Percentiles rank a stretch among this genome's conserved stretches.
These are phyloP conservation scores for Hemicentrotus pulcherrimus DNA, from an alignment of 35 echinoderm and acorn worm genomes.

Conservation along the genomic window DNA sequence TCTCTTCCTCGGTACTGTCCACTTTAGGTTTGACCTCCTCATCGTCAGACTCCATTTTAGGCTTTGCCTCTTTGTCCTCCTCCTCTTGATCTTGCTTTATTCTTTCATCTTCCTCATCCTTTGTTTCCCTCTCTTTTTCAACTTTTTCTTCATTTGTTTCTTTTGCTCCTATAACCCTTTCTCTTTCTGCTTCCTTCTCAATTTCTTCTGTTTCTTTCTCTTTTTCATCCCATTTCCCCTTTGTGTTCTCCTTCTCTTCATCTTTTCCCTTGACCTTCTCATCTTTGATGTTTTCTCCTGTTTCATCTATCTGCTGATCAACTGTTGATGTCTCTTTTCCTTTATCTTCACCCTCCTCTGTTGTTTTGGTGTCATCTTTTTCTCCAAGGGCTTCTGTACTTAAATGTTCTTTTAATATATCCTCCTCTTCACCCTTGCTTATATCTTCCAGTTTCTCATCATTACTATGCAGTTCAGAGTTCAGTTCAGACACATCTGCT, in stretches of 20 bases:
- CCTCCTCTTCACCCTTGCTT: neutral
- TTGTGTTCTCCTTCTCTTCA: neutral
- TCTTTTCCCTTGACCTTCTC: neutral
- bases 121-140: neutral
- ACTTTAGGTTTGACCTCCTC: no score
- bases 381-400: neutral
- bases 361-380: neutral
- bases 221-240: neutral
- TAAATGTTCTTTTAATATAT: neutral
- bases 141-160: neutral
- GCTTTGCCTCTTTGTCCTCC: neutral
- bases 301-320: neutral
- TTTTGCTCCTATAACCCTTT: neutral
- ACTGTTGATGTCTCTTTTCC: neutral
- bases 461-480: no score
- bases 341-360: neutral
- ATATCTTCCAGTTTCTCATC: neutral
- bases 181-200: neutral
- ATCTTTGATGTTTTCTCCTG: neutral
- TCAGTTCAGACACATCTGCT: neutral
- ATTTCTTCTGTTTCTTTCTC: neutral
- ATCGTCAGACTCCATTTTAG: neutral
- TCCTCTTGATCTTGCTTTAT: neutral
- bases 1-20: neutral
- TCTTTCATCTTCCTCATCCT: neutral